These are phyloP conservation scores for Epistrophe grossulariae DNA, from an alignment of 2,888 invertebrate genomes.

Conservation along the genomic window DNA sequence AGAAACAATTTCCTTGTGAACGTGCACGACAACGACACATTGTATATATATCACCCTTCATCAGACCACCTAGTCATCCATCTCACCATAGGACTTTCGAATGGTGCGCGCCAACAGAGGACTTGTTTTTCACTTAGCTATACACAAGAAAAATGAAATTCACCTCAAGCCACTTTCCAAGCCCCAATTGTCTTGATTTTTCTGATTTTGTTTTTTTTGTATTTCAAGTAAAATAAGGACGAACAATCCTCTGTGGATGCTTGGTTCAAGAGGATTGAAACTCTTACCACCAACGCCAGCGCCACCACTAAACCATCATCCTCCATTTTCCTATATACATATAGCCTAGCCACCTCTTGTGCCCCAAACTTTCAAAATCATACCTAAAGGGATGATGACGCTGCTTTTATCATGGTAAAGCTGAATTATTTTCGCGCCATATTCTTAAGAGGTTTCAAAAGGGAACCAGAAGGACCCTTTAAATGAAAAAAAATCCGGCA, in stretches of 20 bases:
- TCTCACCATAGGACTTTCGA: slow-evolving; percentile 1
- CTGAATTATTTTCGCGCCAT: slow-evolving; percentile 74
- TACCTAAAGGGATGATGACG: slow-evolving; percentile 68
- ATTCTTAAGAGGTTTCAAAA: slow-evolving; percentile 67
- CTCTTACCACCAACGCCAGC: too few species aligned
- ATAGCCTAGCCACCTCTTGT: background rate
- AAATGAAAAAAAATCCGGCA: slow-evolving; percentile 31
- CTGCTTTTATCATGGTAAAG: slow-evolving; percentile 64
- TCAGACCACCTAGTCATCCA: slow-evolving; percentile 16
- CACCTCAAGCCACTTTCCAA: slow-evolving; percentile 60
- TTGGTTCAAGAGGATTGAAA: slow-evolving; percentile 64
- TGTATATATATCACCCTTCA: slow-evolving; percentile 34
- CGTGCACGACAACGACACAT: slow-evolving; percentile 22
- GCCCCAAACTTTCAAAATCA: slow-evolving; percentile 18
- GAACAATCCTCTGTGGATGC: slow-evolving; percentile 12
- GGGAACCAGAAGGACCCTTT: slow-evolving; percentile 56
- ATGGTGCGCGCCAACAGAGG: slow-evolving; percentile 24
- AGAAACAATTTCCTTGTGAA: slow-evolving; percentile 58
- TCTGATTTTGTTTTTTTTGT: background rate
- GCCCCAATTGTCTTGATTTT: slow-evolving; percentile 32
- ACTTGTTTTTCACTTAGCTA: slow-evolving; percentile 70
- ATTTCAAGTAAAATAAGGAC: slow-evolving; percentile 14
- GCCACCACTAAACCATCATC: slow-evolving; percentile 21
- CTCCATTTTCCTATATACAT: background rate
- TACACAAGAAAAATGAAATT: slow-evolving; percentile 50